Base-by-base conservation (phyloP, 2,797 vertebrate species). In the Myotis vivesi region DNA sequence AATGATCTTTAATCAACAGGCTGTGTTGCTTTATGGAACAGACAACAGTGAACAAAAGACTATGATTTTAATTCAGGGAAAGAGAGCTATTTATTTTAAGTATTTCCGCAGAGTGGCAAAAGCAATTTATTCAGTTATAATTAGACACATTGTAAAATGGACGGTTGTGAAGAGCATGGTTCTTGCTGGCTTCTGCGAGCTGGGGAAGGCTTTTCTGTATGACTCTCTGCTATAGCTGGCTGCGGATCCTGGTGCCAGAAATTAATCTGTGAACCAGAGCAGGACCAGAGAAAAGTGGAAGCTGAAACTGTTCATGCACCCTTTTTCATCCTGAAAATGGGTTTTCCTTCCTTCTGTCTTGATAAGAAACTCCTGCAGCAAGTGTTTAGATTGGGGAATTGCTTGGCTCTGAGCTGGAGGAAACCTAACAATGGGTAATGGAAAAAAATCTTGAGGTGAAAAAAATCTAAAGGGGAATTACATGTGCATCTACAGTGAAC, bases 101-200 rank as follows among this genome's bases (percentile, higher is more conserved):
- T 94, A 89, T 83, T 97, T 96, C 89, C 97, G 84, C 72, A n/a
- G 87, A 97, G 95, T 75, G 85, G 80, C 57, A 62, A 71, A 97
- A 96, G 86, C 77, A 97, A 93, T 97, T 96, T 97, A 96, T 97
- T 97, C 90, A 57, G 96, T 95, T 97, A 97, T 96, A 97, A 97
- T 97, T 97, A 97, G 97, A 86, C 94, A 90, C 93, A 97, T 94
- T 97, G 96, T 97, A 91, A 94, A 94, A 92, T 89, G 97, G 95
- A 96, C 89, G 41, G 51, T 91, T 96, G 96, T 92, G 86, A 86
- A 86, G 80, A 94, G 88, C 94, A 86, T 89, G 89, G 91, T 95
- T 94, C 95, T 95, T 59, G 75, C 89, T 79, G 71, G 86, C 92
- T 88, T 92, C 46, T 53, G 89, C 6, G 83, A 89, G 33, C 51